A percentile compares a stretch with the other conserved stretches of the same genome.
Conservation (phyloP, 2,797 vertebrate species). For the Sitta carolinensis region DNA sequence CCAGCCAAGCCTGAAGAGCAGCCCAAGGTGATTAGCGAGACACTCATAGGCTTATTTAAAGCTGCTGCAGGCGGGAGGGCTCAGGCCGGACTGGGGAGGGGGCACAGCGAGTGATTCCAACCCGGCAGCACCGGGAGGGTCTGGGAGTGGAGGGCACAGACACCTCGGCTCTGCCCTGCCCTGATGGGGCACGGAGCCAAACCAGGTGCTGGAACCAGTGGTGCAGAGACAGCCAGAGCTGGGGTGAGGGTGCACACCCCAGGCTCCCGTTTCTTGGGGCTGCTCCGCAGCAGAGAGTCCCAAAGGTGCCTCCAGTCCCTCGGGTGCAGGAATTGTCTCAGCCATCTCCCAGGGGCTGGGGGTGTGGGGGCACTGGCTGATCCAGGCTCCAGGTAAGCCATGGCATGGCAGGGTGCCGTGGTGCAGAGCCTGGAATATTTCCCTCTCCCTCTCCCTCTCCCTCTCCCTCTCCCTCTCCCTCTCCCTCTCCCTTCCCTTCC, state of each 20-base stretch:
- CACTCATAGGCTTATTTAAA: slow-evolving; percentile 53
- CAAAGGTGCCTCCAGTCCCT: neutral
- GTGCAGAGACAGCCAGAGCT: fast-evolving
- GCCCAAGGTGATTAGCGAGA: slow-evolving; percentile 40
- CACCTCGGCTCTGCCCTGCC: neutral
- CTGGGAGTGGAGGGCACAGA: neutral
- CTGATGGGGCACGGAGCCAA: fast-evolving
- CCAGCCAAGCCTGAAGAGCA: neutral
- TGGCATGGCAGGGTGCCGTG: fast-evolving
- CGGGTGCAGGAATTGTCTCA: neutral
- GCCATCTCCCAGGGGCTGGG: neutral
- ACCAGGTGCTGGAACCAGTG: fast-evolving
- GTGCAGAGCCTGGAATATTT: neutral
- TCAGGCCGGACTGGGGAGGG: neutral
- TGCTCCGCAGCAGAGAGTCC: neutral
- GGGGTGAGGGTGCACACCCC: fast-evolving
- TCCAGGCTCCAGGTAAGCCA: neutral
- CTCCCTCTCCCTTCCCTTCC: too few species aligned
- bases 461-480: too few species aligned
- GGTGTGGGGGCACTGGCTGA: neutral
- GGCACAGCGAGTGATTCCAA: neutral
- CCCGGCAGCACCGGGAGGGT: fast-evolving
- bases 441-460: too few species aligned
- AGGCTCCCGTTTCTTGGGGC: neutral
- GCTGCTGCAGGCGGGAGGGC: neutral